Base-by-base conservation (phyloP, 1,140 invertebrate species). In the Andrena cerasifolii region DNA sequence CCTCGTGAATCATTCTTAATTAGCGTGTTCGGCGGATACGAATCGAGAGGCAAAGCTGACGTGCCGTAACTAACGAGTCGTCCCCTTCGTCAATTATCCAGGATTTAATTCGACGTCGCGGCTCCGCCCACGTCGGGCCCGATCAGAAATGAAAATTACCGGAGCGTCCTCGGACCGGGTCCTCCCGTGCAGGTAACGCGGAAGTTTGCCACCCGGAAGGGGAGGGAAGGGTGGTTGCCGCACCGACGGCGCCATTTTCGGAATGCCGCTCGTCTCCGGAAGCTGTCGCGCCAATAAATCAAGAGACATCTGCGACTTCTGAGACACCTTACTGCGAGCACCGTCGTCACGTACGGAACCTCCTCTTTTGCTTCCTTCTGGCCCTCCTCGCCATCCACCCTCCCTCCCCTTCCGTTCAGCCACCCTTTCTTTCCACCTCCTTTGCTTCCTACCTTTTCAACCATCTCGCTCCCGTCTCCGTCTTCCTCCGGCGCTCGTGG, bases 301-400 rank as follows among this genome's bases (percentile, higher is more conserved):
- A 85, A 85, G 84, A 85, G 84, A 85, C 84, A 85, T 85, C 84
- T 85, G 84, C 83, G 83, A 85, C 84, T 85, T 85, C 75, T 85
- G 83, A 77, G 71, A 79, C 79, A 85, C 84, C 84, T 85, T 82
- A 84, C 83, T 81, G 70, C 65, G 65, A 81, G 58, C 68, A 53
- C 72, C 79, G 56, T 43, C 82, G 83, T 84, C 83, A 85, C 84
- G 84, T 85, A 85, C 84, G 72, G 75, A 79, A 79, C 79, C 79
- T 71, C 67, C 74, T 74, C 83, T 81, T 76, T 74, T 63, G 63
- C 82, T 75, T 79, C 65, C 70, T 71, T 75, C 80, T 76, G 45
- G 61, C 79, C 62, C 56, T 43, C 26, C 47, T 61, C 49, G 43
- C 31, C 47, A 40, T 14, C 58, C 56, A 62, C 53, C 47, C 3